Evolutionary conservation across 2,113 vertebrate species (phyloP).

Genomic region (Notothenia coriiceps): DNA sequence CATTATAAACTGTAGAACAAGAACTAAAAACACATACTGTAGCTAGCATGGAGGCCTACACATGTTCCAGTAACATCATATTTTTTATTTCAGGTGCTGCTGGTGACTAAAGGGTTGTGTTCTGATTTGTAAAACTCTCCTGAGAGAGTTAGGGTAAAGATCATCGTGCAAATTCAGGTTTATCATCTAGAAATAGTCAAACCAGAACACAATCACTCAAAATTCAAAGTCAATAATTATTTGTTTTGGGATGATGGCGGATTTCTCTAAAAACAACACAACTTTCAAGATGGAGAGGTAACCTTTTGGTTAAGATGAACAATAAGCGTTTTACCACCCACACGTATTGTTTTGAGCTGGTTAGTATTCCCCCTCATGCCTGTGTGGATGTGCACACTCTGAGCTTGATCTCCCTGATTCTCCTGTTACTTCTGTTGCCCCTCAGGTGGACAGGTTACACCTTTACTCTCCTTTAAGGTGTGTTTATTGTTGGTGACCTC

Average conservation of each 20-base stretch:
- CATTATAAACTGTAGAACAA: background rate
- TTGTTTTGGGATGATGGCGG: background rate
- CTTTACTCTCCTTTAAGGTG: background rate
- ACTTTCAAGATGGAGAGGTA: background rate
- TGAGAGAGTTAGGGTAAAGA: too few relatives aligned
- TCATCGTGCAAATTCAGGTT: too few relatives aligned
- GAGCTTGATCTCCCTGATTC: background rate
- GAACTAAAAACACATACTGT: background rate
- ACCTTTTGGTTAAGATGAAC: background rate
- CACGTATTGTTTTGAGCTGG: too few relatives aligned
- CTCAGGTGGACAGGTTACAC: background rate
- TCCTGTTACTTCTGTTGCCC: background rate
- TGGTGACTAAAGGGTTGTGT: too few relatives aligned
- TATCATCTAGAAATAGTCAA: too few relatives aligned
- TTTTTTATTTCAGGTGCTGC: too few relatives aligned
- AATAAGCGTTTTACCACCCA: background rate
- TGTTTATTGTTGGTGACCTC: conserved; percentile 25
- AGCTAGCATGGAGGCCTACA: too few relatives aligned
- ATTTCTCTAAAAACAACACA: background rate
- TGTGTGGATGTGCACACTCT: background rate
- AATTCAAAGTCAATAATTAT: too few relatives aligned
- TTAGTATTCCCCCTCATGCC: background rate
- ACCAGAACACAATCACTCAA: too few relatives aligned
- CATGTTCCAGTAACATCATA: too few relatives aligned
- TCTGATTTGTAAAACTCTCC: too few relatives aligned